These are phyloP conservation scores for Cosmopolites sordidus DNA, from an alignment of 2,888 invertebrate species.

Conservation along the genomic window DNA sequence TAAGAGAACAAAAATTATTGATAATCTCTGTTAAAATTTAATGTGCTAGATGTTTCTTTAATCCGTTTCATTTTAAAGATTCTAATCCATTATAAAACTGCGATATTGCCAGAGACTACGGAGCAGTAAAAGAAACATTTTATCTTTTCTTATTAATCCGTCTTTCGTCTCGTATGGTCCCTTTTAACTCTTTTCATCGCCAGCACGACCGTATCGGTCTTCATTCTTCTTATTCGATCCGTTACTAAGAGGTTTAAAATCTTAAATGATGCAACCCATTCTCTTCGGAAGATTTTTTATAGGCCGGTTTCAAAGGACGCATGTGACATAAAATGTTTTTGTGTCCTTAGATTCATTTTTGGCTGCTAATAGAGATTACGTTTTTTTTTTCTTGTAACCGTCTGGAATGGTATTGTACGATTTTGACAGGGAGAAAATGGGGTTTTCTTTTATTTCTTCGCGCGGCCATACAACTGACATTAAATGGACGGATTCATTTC, in stretches of 20 bases:
- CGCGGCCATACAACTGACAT: conserved; percentile 2
- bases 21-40: no score
- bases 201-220: background rate
- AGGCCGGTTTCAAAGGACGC: conserved; percentile 11
- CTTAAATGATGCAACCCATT: conserved; percentile 23
- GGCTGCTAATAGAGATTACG: conserved; percentile 21
- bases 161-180: background rate
- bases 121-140: conserved; percentile 1
- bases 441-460: conserved; percentile 12
- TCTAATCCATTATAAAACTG: background rate
- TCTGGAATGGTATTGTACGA: conserved; percentile 10
- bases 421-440: conserved; percentile 16
- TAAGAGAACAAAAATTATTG: no score
- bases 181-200: background rate
- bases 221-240: conserved; percentile 31
- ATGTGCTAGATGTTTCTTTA: background rate
- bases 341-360: conserved; percentile 20
- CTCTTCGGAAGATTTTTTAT: conserved; percentile 10
- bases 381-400: conserved; percentile 9
- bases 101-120: background rate
- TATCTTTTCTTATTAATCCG: background rate
- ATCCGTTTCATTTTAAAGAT: background rate
- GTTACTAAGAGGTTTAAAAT: conserved; percentile 32
- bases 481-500: conserved; percentile 3
- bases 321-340: conserved; percentile 19